Percentiles rank a stretch among this genome's conserved stretches.
These are phyloP conservation scores for Adineta ricciae DNA, from an alignment of 2,888 invertebrate genomes.

Conservation along the genomic window DNA sequence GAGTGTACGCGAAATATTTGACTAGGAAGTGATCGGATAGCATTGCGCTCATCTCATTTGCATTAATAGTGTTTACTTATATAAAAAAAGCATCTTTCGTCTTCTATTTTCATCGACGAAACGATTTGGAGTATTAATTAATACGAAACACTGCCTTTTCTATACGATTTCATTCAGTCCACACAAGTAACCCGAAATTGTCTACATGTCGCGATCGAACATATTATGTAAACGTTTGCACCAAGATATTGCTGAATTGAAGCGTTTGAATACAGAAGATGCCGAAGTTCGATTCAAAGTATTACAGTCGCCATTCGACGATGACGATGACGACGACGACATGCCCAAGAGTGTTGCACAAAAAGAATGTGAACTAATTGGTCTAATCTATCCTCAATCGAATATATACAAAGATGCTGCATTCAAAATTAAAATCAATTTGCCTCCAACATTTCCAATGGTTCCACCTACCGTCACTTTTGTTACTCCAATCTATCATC, in stretches of 20 bases:
- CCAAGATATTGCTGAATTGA: background rate
- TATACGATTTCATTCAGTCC: no score
- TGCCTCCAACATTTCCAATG: background rate
- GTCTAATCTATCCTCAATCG: background rate
- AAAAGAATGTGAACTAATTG: background rate
- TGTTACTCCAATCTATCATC: background rate
- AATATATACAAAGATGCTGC: background rate
- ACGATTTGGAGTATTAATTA: no score
- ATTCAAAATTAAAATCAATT: background rate
- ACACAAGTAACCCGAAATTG: no score
- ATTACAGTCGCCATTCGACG: background rate
- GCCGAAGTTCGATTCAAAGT: background rate
- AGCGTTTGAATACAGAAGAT: background rate
- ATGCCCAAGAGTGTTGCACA: background rate
- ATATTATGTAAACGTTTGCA: background rate
- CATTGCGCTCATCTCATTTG: no score
- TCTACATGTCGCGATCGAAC: background rate
- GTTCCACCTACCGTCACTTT: background rate
- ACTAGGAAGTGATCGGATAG: no score
- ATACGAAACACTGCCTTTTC: no score
- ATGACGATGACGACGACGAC: background rate
- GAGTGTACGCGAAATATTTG: no score
- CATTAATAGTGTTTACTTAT: no score
- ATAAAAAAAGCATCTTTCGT: no score
- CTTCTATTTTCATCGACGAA: no score